phyloP scores from a whole-genome alignment of 2,888 invertebrate species.

The Andrena praecox region DNA sequence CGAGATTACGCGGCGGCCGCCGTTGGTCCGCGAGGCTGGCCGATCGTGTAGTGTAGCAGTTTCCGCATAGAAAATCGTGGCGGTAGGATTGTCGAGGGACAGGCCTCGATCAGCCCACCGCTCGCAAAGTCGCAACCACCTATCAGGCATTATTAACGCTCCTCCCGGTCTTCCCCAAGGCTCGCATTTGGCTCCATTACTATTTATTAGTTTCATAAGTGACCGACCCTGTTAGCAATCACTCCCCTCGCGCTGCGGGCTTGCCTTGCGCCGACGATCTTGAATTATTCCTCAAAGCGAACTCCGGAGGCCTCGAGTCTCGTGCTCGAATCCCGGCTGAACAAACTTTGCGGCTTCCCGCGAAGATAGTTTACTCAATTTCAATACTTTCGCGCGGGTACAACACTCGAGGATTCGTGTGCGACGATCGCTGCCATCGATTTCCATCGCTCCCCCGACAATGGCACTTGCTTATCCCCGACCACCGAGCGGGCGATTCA shows the following conservation, averaged over 20 bases:
- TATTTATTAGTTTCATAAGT: conserved; percentile 36
- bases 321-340: neutral
- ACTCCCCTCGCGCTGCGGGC: conserved; percentile 1
- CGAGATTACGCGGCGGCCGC: neutral
- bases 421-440: too few species aligned
- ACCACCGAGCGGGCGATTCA: too few species aligned
- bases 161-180: conserved; percentile 10
- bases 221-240: conserved; percentile 25
- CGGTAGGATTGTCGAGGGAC: neutral
- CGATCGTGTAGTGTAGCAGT: too few species aligned
- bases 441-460: too few species aligned
- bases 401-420: too few species aligned
- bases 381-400: too few species aligned
- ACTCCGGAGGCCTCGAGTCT: neutral
- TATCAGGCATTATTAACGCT: conserved; percentile 11
- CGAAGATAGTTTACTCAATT: neutral
- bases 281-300: conserved; percentile 30
- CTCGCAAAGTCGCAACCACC: neutral
- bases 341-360: neutral
- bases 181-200: conserved; percentile 24
- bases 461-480: too few species aligned
- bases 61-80: neutral
- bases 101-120: neutral
- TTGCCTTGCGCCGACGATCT: neutral
- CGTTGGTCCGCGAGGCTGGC: neutral